Percentiles rank a stretch among this genome's conserved stretches.
phyloP scores from a whole-genome alignment of 2,888 invertebrate genomes.

The Zootermopsis nevadensis region DNA sequence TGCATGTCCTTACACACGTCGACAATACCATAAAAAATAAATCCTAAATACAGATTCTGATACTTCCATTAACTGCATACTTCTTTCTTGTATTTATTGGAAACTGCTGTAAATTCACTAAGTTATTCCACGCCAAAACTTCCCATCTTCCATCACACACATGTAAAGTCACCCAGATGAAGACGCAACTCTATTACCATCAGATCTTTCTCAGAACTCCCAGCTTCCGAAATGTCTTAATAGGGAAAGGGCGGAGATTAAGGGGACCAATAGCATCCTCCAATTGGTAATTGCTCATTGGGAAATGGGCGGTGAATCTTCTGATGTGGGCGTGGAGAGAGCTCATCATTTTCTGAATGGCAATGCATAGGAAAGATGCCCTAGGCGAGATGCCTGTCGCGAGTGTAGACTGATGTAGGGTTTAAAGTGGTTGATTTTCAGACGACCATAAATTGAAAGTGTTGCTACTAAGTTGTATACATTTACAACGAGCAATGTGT shows the following conservation, averaged over 20 bases:
- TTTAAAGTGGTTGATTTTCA: too few species aligned
- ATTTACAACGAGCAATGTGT: neutral
- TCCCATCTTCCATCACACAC: neutral
- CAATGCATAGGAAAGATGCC: neutral
- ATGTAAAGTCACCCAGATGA: neutral
- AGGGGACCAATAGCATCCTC: neutral
- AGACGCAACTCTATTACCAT: neutral
- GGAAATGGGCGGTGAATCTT: constrained; percentile 8
- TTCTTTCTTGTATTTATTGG: too few species aligned
- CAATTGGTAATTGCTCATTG: neutral
- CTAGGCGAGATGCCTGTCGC: too few species aligned
- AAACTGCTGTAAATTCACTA: too few species aligned
- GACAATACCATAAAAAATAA: too few species aligned
- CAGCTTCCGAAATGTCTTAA: constrained; percentile 18
- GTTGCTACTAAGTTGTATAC: constrained; percentile 5
- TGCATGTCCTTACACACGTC: too few species aligned
- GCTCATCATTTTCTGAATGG: neutral
- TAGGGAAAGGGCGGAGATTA: constrained; percentile 11
- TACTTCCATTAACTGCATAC: too few species aligned
- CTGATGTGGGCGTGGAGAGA: constrained; percentile 19
- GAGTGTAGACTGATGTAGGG: too few species aligned
- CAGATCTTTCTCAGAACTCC: neutral
- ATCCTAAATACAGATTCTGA: too few species aligned
- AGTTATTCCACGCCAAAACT: too few species aligned
- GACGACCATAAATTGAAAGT: neutral